phyloP scores from a whole-genome alignment of 2,797 vertebrate species.

The Sebastes hubbsi region DNA sequence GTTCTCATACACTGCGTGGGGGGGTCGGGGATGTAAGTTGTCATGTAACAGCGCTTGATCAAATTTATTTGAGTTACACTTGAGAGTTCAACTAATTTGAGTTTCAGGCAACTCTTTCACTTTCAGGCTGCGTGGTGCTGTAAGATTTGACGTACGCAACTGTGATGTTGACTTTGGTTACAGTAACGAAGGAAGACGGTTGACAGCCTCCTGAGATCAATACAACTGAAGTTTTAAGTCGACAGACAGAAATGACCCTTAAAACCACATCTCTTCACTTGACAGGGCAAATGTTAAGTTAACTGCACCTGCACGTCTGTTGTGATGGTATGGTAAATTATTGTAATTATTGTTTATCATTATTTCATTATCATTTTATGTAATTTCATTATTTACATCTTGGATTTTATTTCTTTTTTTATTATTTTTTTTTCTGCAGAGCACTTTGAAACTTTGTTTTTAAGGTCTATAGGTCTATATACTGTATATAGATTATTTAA shows the following conservation, averaged over 20 bases:
- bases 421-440: not conserved
- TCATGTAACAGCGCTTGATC: conserved; percentile 40
- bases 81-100: conserved; percentile 30
- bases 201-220: not conserved
- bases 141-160: not conserved
- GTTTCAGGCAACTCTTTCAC: conserved; percentile 4
- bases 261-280: not conserved
- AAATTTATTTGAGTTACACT: conserved; percentile 39
- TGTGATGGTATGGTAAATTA: not conserved
- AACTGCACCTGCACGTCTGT: not conserved
- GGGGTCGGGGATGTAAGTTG: conserved; percentile 1
- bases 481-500: not conserved
- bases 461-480: not conserved
- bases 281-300: not conserved
- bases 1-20: not conserved
- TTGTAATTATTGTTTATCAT: not conserved
- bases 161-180: not conserved
- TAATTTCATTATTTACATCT: not conserved
- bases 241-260: not conserved
- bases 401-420: not conserved
- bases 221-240: not conserved
- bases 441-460: not conserved
- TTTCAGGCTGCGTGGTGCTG: not conserved
- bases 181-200: not conserved
- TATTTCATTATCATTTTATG: not conserved